Conservation (phyloP, 2,113 vertebrate genomes). For the Malurus alboscapulatus region DNA sequence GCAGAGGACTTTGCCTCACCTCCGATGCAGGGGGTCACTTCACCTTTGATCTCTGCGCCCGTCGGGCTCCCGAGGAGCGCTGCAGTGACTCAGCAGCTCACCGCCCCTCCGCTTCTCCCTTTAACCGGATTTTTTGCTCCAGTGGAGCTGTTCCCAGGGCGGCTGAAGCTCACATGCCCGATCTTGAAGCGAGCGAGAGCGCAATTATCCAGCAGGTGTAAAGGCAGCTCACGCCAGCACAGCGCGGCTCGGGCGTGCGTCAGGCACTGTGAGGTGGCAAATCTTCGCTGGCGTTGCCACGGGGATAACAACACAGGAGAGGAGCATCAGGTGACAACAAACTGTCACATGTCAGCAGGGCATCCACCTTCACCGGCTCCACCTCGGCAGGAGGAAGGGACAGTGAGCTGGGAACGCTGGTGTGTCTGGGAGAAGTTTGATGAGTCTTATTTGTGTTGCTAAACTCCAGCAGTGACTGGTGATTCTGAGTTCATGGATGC, state of each 20-base stretch:
- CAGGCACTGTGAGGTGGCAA: not conserved
- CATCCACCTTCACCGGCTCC: not conserved
- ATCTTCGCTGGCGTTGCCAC: not conserved
- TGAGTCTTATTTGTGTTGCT: not conserved
- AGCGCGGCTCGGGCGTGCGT: not conserved
- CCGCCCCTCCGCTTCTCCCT: not conserved
- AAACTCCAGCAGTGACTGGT: not conserved
- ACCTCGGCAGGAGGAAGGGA: not conserved
- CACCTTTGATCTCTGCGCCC: not conserved
- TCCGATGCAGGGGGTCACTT: not conserved
- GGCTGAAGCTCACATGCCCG: not conserved
- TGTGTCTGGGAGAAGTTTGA: rapidly evolving
- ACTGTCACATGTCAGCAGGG: not conserved
- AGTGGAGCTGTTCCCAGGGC: not conserved
- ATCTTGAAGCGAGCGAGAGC: not conserved
- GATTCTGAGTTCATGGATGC: not conserved
- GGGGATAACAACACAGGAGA: not conserved
- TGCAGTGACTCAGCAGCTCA: constrained; percentile 6
- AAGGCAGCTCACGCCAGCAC: not conserved
- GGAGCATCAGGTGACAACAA: not conserved
- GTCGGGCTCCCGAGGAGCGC: not conserved
- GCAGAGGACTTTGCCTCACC: constrained; percentile 25
- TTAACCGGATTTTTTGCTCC: constrained; percentile 31
- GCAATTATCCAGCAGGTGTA: not conserved
- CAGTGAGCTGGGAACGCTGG: rapidly evolving